Conservation (phyloP, 2,113 vertebrate genomes). For the Hiodon tergisus region DNA sequence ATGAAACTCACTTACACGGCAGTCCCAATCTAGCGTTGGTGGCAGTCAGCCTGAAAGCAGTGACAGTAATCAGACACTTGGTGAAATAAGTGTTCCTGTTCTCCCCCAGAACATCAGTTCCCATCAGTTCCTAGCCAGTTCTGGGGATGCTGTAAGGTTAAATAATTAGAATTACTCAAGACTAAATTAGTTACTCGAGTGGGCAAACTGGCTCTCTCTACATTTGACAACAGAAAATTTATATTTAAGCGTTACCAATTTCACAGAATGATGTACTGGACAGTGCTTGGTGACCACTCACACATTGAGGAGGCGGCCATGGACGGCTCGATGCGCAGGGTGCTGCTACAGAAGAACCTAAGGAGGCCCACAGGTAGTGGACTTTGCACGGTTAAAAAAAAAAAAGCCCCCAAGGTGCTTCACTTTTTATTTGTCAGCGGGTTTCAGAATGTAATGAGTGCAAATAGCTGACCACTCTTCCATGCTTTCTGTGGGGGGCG, state of each 20-base stretch:
- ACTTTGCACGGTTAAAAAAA: not conserved
- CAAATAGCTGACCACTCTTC: no score
- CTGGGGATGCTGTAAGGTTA: not conserved
- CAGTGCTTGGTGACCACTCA: conserved; percentile 88
- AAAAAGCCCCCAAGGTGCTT: not conserved
- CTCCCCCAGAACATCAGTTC: not conserved
- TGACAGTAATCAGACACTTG: not conserved
- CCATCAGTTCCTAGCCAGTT: not conserved
- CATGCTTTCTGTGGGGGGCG: not conserved
- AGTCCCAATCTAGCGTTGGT: not conserved
- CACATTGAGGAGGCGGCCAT: conserved; percentile 94
- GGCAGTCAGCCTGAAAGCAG: not conserved
- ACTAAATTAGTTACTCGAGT: not conserved
- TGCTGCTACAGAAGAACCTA: conserved; percentile 87
- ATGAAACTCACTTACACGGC: no score
- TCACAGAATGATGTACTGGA: conserved; percentile 98
- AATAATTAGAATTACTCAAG: not conserved
- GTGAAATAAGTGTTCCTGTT: not conserved
- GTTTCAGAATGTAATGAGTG: no score
- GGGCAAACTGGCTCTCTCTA: not conserved
- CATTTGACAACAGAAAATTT: not conserved
- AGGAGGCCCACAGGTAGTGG: conserved; percentile 85
- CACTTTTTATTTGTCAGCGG: no score
- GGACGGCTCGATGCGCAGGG: conserved; percentile 88
- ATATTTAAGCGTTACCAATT: conserved; percentile 7